Conservation (phyloP, 1,140 invertebrate genomes). For the Pseudomyrmex pallidus region DNA sequence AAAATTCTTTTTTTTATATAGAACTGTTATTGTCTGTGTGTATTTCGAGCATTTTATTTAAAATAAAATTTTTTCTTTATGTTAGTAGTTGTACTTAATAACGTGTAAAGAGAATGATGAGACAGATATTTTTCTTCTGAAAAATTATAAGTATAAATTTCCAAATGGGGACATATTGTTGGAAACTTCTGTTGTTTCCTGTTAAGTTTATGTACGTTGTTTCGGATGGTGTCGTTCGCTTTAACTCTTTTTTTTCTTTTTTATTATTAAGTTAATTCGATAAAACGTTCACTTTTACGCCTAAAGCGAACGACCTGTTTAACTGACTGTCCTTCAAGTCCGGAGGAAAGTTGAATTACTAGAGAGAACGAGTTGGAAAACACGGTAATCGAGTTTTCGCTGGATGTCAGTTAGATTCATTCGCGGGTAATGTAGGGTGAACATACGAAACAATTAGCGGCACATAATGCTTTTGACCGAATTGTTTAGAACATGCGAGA, state of each 20-base stretch:
- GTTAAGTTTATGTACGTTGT: constrained; percentile 8
- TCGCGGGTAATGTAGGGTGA: constrained; percentile 16
- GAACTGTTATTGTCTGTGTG: neutral
- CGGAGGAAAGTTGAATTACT: constrained; percentile 72
- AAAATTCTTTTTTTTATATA: constrained; percentile 5
- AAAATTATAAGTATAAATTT: no score
- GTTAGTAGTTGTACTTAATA: no score
- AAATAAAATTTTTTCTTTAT: neutral
- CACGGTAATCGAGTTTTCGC: constrained; percentile 70
- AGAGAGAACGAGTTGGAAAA: constrained; percentile 70
- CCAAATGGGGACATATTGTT: no score
- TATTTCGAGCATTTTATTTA: neutral
- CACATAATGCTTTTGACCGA: constrained; percentile 39
- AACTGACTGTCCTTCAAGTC: constrained; percentile 60
- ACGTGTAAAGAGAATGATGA: no score
- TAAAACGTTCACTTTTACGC: constrained; percentile 58
- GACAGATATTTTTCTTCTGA: no score
- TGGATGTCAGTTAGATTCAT: constrained; percentile 49
- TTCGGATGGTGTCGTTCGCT: neutral
- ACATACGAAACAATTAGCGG: constrained; percentile 48
- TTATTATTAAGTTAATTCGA: constrained; percentile 64
- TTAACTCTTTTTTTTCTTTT: constrained; percentile 28
- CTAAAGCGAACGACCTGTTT: constrained; percentile 51
- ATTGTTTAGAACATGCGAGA: constrained; percentile 41
- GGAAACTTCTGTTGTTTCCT: constrained; percentile 13